Base-by-base conservation (phyloP, 1,140 invertebrate species). In the Elysia chlorotica region DNA sequence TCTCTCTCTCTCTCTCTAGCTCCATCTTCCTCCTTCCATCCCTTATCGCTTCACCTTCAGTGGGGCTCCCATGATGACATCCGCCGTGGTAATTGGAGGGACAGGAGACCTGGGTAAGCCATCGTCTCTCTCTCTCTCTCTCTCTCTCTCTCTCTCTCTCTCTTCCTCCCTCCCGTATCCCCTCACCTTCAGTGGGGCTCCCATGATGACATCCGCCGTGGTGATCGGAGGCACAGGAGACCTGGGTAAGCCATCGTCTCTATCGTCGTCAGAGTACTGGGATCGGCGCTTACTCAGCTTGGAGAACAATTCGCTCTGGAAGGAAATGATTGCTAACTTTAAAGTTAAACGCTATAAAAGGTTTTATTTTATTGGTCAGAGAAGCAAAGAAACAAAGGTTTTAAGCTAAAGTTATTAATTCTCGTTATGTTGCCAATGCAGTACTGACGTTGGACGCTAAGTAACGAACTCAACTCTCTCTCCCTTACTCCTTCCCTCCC, bases 261-360 rank as follows among this genome's bases (percentile, higher is more conserved):
- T 73, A 65, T 79, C 80, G 14, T 80, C 77, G 66, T 81, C 81
- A 23, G 78, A 79, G 36, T 74, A 76, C 37, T 70, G 71, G 19
- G 75, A 76, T 23, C 76, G 76, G 14, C 81, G 73, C 48, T 75
- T 70, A 66, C 63, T 78, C 48, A 82, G 68, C 65, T 80, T 82
- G 69, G 67, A 71, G 65, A 77, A 75, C 33, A 82, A 72, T 63
- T 82, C 81, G n/a, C 63, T 74, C 80, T 82, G 77, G 37, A 76
- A 76, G 31, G 63, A n/a, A 54, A 76, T 21, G 56, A 28, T 10
- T 10, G n/a, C 10, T n/a, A 48, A 48, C 41, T 14, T 48, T n/a
- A 48, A 48, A n/a, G 41, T 48, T 10, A 10, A 14, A n/a, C 41
- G 10, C n/a, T 48, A 14, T 48, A 48, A n/a, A n/a, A 48, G n/a